Evolutionary conservation across 92 coral and sea anemone genomes (phyloP).

Genomic region (Heteractis magnifica): DNA sequence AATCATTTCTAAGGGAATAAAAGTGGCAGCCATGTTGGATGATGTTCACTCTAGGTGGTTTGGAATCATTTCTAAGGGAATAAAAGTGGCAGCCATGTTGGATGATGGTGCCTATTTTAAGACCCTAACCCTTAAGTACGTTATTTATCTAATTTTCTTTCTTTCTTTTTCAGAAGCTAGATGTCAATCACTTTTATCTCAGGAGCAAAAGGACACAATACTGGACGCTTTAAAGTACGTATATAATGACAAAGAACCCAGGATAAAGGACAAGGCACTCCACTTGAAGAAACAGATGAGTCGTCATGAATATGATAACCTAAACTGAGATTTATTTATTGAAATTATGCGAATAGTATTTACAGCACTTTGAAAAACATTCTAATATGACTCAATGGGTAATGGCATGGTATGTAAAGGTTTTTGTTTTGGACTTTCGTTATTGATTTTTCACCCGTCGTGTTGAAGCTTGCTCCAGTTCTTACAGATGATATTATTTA

Average conservation of each 20-base stretch:
- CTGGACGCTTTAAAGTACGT: conserved; percentile 74
- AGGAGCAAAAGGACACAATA: conserved; percentile 49
- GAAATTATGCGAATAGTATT: background rate
- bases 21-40: conserved; percentile 3
- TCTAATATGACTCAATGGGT: background rate
- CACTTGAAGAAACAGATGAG: conserved; percentile 52
- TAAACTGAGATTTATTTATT: background rate
- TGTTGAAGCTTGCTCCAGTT: background rate
- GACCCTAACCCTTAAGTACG: background rate
- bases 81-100: conserved; percentile 3
- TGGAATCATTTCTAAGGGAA: background rate
- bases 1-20: background rate
- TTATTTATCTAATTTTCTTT: background rate
- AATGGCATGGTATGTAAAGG: background rate
- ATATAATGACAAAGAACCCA: conserved; percentile 77
- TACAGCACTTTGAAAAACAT: background rate
- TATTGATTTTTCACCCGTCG: too few relatives aligned
- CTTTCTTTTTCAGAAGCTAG: background rate
- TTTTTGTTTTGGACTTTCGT: too few relatives aligned
- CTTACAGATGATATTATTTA: background rate
- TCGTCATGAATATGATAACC: background rate
- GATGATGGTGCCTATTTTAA: background rate
- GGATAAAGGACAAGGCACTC: conserved; percentile 66
- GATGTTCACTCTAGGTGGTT: background rate
- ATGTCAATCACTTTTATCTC: conserved; percentile 51